Base-by-base conservation (phyloP, 2,113 vertebrate species). In the Lucifuga dentata region DNA sequence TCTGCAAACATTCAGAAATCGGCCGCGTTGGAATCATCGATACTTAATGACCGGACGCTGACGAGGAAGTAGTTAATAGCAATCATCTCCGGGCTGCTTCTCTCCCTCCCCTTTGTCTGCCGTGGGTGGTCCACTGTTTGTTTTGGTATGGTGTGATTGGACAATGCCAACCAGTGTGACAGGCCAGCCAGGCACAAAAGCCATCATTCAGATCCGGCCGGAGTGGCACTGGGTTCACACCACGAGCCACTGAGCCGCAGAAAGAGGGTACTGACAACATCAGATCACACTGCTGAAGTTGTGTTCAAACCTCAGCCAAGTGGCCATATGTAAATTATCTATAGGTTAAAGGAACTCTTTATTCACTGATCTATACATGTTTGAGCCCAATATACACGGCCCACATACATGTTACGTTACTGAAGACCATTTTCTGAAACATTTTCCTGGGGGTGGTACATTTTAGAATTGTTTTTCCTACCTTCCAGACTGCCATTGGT, bases 71-170 rank as follows among this genome's bases (percentile, higher is more conserved):
- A 40, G 72, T 80, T 82, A 62, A 80, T 70, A 38, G 72, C 81
- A 81, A 67, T 63, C 1, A 15, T 58, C 58, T 73, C 76, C 36
- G 33, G 38, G 39, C 29, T n/a, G n/a, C 32, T 4, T 21, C 23
- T 39, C 62, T 52, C 50, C 32, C 35, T 17, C 17, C 49, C 49
- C 15, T 55, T 85, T 75, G 59, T 88, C 52, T 69, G 55, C 84
- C 44, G 80, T 86, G 89, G 78, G 89, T 87, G 85, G 84, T 81
- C 86, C 48, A 38, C 69, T 90, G 84, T 92, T 92, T 92, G 86
- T 91, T 89, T 91, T 92, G 86, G 83, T 84, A 77, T 85, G 82
- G 75, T 86, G 83, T 80, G 72, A 83, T 58, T 12, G 45, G 80
- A 92, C 91, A 92, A 87, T 89, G 73, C 32, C 68, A 68, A 72